Evolutionary conservation across 2,888 invertebrate genomes (phyloP).

Genomic region (Anthophora plumipes): DNA sequence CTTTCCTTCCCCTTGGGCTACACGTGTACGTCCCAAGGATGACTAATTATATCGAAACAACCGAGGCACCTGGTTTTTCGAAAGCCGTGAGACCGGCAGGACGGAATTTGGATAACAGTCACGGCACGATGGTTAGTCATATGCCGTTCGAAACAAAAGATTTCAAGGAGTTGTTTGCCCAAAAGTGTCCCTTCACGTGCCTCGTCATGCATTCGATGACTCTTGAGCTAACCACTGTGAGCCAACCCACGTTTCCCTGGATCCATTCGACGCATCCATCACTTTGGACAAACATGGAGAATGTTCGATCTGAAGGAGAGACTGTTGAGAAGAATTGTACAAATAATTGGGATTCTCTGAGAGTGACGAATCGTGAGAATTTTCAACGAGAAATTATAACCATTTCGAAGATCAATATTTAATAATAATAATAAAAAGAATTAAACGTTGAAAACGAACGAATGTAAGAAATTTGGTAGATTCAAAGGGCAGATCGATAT

Average conservation of each 20-base stretch:
- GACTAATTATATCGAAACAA: slow-evolving; percentile 58
- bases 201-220: slow-evolving; percentile 55
- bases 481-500: background rate
- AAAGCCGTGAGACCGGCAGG: background rate
- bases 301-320: slow-evolving; percentile 1
- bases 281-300: slow-evolving; percentile 42
- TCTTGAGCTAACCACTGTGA: slow-evolving; percentile 33
- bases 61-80: slow-evolving; percentile 59
- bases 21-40: slow-evolving; percentile 18
- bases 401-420: too few relatives aligned
- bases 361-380: too few relatives aligned
- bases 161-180: slow-evolving; percentile 43
- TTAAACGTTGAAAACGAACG: background rate
- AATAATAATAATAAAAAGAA: too few relatives aligned
- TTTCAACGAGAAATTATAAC: too few relatives aligned
- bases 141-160: slow-evolving; percentile 61
- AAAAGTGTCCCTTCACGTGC: slow-evolving; percentile 49
- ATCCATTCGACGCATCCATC: slow-evolving; percentile 33
- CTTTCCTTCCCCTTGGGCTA: background rate
- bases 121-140: slow-evolving; percentile 52
- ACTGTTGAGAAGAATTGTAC: background rate
- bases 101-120: slow-evolving; percentile 40
- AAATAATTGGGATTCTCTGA: background rate
- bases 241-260: slow-evolving; percentile 33
- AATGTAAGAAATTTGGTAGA: background rate